A percentile compares a stretch with the other conserved stretches of the same genome.
Conservation (phyloP, 2,113 vertebrate genomes). For the Clupea harengus region DNA sequence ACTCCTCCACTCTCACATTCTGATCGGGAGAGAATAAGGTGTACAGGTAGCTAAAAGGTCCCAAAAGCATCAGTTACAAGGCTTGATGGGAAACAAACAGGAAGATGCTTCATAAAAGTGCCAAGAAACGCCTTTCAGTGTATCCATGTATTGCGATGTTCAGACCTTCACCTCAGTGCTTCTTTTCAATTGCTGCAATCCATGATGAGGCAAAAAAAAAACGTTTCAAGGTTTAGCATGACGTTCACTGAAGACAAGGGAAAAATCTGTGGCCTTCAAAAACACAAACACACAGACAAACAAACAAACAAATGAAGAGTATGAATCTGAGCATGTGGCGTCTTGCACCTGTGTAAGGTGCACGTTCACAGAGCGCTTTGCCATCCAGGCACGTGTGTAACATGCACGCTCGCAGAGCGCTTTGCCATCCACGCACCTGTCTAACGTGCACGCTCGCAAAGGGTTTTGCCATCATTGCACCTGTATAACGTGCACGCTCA, state of each 20-base stretch:
- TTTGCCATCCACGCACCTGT: no score
- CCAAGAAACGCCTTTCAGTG: not conserved
- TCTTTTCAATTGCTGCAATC: not conserved
- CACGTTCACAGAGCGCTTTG: no score
- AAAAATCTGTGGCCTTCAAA: not conserved
- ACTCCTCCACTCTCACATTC: not conserved
- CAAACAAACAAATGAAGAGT: not conserved
- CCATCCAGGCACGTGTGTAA: no score
- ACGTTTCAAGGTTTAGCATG: not conserved
- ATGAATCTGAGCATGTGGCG: not conserved
- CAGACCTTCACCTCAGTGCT: not conserved
- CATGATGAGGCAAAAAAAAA: not conserved
- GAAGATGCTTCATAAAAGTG: not conserved
- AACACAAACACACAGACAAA: not conserved
- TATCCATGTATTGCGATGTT: not conserved
- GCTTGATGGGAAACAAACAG: not conserved
- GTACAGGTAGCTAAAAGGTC: not conserved
- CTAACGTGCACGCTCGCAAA: no score
- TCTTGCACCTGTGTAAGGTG: not conserved
- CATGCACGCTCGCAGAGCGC: no score
- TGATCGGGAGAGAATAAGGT: not conserved
- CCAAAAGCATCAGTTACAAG: not conserved
- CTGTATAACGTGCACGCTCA: constrained; percentile 30
- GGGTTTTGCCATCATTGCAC: no score
- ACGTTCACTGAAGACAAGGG: not conserved